phyloP scores from a whole-genome alignment of 92 coral and sea anemone species.

The Anthopleura xanthogrammica region DNA sequence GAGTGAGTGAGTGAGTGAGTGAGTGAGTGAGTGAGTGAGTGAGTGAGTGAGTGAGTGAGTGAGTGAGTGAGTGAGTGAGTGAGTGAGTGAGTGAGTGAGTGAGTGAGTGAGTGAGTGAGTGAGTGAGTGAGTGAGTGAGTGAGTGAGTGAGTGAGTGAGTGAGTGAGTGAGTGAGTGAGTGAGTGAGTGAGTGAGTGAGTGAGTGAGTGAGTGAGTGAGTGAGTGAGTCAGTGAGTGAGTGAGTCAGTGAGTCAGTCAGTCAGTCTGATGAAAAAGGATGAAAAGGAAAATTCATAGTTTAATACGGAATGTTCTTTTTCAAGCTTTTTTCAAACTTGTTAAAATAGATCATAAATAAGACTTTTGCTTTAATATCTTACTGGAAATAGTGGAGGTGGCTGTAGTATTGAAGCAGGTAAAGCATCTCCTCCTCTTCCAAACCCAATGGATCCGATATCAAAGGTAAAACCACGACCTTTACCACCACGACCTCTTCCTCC shows the following conservation, averaged over 20 bases:
- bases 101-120: neutral
- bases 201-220: neutral
- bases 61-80: neutral
- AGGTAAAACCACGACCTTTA: constrained; percentile 79
- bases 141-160: neutral
- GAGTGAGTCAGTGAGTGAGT: neutral
- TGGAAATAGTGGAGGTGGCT: constrained; percentile 92
- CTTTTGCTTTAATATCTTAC: constrained; percentile 44
- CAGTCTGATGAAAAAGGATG: neutral
- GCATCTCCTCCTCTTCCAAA: constrained; percentile 90
- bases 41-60: neutral
- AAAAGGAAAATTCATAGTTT: no score
- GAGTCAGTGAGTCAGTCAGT: neutral
- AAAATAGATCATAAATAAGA: constrained; percentile 6
- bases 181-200: neutral
- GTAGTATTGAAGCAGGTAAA: constrained; percentile 84
- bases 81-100: neutral
- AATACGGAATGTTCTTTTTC: no score
- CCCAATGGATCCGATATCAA: constrained; percentile 83
- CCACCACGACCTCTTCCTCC: constrained; percentile 93
- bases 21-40: neutral
- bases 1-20: neutral
- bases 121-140: neutral
- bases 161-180: neutral
- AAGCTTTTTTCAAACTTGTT: no score